A percentile compares a stretch with the other conserved stretches of the same genome.
Conservation (phyloP, 2,797 vertebrate genomes). For the Trachops cirrhosus region DNA sequence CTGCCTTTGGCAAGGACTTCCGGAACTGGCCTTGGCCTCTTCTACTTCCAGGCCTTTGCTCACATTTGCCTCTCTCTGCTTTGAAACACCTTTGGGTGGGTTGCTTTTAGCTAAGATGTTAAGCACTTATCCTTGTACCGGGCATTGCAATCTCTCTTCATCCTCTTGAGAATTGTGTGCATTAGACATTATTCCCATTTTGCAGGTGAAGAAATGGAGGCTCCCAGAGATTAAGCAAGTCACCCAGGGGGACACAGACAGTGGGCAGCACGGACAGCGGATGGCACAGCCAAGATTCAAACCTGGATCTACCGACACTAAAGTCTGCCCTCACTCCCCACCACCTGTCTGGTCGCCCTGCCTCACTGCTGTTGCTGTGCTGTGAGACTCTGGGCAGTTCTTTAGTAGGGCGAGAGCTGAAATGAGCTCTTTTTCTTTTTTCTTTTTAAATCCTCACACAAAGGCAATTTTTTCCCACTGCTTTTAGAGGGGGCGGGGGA, state of each 20-base stretch:
- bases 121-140: background rate
- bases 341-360: background rate
- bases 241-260: background rate
- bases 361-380: background rate
- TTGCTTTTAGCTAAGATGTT: background rate
- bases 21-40: background rate
- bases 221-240: background rate
- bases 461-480: too few relatives aligned
- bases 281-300: background rate
- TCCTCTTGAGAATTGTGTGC: background rate
- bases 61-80: background rate
- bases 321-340: background rate
- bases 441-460: too few relatives aligned
- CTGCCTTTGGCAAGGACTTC: background rate
- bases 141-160: background rate
- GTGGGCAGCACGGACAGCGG: too few relatives aligned
- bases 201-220: background rate
- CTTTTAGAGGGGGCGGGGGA: too few relatives aligned
- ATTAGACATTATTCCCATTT: background rate
- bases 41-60: background rate
- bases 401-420: background rate
- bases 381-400: background rate
- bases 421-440: background rate
- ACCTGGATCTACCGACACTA: background rate
- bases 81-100: background rate